Evolutionary conservation across 2,888 invertebrate genomes (phyloP).

Genomic region (Desoria tigrina): DNA sequence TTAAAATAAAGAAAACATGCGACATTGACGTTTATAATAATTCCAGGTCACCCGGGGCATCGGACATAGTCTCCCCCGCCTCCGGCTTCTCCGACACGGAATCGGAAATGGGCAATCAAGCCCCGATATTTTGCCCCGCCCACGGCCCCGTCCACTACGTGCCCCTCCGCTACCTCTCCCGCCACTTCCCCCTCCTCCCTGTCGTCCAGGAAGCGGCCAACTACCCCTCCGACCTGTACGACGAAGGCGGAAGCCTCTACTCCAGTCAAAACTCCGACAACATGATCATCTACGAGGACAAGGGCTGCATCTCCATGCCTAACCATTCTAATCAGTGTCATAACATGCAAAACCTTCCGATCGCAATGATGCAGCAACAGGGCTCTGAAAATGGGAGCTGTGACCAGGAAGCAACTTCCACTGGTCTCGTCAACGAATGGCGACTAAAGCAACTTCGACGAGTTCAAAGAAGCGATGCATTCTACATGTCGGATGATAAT

Average conservation of each 20-base stretch:
- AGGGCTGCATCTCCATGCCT: constrained; percentile 7
- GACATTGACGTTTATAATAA: too few relatives aligned
- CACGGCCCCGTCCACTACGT: constrained; percentile 44
- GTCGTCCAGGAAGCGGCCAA: constrained; percentile 45
- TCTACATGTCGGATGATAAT: constrained; percentile 49
- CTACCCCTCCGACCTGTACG: constrained; percentile 44
- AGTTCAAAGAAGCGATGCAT: constrained; percentile 47
- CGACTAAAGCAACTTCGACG: constrained; percentile 43
- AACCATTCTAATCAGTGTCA: not conserved
- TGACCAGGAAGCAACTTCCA: constrained; percentile 13
- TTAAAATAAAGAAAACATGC: too few relatives aligned
- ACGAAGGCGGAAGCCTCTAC: constrained; percentile 46
- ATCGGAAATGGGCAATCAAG: constrained; percentile 35
- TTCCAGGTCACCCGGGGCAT: constrained; percentile 44
- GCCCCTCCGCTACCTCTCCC: constrained; percentile 41
- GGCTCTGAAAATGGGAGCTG: constrained; percentile 1
- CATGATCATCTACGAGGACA: constrained; percentile 35
- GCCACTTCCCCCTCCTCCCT: constrained; percentile 48
- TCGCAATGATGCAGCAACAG: not conserved
- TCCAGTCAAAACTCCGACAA: constrained; percentile 43
- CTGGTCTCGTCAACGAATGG: constrained; percentile 43
- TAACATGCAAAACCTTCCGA: not conserved
- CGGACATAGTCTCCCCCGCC: constrained; percentile 48
- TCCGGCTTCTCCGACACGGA: constrained; percentile 49
- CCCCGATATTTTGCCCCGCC: constrained; percentile 44